These are phyloP conservation scores for Loripinus fragilis DNA, from an alignment of 2,888 invertebrate species.

Conservation along the genomic window DNA sequence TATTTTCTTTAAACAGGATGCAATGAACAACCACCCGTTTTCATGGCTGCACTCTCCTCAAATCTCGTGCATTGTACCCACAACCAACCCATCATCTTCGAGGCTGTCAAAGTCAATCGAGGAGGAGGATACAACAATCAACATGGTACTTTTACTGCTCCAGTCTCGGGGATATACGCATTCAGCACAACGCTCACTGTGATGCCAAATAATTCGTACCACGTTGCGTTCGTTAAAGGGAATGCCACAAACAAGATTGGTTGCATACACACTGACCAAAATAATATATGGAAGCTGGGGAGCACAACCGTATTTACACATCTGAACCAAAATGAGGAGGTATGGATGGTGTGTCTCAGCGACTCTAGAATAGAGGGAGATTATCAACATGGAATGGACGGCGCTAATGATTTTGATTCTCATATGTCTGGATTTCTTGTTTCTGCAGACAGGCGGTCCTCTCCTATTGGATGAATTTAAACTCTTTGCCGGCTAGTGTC, in stretches of 20 bases:
- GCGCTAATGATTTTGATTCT: constrained; percentile 44
- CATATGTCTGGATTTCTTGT: constrained; percentile 48
- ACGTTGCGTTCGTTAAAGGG: not conserved
- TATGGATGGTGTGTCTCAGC: constrained; percentile 47
- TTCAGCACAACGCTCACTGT: not conserved
- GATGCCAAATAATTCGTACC: not conserved
- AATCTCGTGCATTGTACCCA: too few species aligned
- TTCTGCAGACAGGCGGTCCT: constrained; percentile 16
- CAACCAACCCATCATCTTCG: too few species aligned
- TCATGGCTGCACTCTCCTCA: too few species aligned
- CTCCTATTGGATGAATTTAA: too few species aligned
- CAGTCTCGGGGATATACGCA: too few species aligned
- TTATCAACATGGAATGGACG: constrained; percentile 34
- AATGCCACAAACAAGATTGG: not conserved
- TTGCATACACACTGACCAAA: not conserved
- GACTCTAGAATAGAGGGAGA: constrained; percentile 40
- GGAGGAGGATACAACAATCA: too few species aligned
- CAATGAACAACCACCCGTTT: too few species aligned
- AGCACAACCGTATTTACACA: constrained; percentile 40
- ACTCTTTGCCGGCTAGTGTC: too few species aligned
- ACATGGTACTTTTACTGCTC: too few species aligned
- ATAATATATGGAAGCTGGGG: constrained; percentile 17
- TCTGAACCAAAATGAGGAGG: constrained; percentile 34
- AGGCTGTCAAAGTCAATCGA: too few species aligned
- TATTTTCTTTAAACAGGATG: too few species aligned